Evolutionary conservation across 2,888 invertebrate species (phyloP).

Genomic region (Scaeva pyrastri): DNA sequence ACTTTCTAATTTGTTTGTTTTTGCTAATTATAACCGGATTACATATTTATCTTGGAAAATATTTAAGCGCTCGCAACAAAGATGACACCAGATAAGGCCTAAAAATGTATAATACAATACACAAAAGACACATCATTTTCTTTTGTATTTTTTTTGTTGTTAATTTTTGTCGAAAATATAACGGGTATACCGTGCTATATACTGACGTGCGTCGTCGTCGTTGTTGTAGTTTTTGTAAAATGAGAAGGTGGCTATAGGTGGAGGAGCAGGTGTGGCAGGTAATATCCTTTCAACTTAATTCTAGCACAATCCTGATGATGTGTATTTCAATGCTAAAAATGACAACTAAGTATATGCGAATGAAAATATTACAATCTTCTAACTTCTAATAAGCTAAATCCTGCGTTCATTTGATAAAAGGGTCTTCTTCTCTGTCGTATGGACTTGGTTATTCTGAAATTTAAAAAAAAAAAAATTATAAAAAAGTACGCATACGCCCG

Average conservation of each 20-base stretch:
- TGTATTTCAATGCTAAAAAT: conserved; percentile 38
- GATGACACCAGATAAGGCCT: conserved; percentile 53
- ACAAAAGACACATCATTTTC: conserved; percentile 27
- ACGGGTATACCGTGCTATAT: conserved; percentile 6
- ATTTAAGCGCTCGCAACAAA: conserved; percentile 51
- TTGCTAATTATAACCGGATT: conserved; percentile 80
- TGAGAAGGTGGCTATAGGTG: no score
- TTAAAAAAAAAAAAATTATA: no score
- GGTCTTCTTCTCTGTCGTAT: background rate
- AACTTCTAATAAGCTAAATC: conserved; percentile 46
- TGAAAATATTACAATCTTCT: conserved; percentile 56
- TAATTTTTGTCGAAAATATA: conserved; percentile 14
- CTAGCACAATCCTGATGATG: conserved; percentile 4
- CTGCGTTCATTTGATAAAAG: background rate
- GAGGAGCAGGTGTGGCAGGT: conserved; percentile 61
- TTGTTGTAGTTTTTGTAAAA: no score
- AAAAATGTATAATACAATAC: background rate
- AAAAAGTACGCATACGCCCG: no score
- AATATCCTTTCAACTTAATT: conserved; percentile 5
- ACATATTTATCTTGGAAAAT: conserved; percentile 78
- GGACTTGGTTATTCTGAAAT: background rate
- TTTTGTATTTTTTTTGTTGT: background rate
- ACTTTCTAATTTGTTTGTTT: conserved; percentile 62
- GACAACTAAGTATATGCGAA: conserved; percentile 56
- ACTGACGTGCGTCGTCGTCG: no score